Evolutionary conservation across 2,113 vertebrate genomes (phyloP).

Genomic region (Oryzias javanicus): DNA sequence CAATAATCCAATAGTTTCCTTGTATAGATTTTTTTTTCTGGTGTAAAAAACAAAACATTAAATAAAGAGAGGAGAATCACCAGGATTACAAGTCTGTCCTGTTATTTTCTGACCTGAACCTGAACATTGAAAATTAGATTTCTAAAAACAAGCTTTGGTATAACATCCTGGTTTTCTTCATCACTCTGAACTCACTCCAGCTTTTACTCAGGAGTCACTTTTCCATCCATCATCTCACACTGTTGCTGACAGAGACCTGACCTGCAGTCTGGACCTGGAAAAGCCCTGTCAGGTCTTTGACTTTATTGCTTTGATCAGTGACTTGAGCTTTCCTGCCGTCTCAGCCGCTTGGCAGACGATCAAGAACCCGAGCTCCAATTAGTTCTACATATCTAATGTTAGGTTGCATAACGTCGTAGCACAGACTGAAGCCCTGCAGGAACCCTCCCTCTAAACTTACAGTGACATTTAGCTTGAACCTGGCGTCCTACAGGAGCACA

Average conservation of each 20-base stretch:
- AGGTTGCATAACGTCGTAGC: fast-evolving
- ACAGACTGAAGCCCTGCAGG: not conserved
- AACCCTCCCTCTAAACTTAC: not conserved
- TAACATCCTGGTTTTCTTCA: not conserved
- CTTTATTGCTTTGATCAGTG: not conserved
- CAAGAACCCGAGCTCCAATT: not conserved
- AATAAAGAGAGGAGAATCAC: no score
- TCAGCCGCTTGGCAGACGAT: not conserved
- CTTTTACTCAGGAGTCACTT: not conserved
- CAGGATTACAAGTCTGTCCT: no score
- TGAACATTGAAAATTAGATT: not conserved
- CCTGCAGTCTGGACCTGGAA: not conserved
- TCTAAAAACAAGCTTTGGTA: not conserved
- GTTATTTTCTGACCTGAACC: no score
- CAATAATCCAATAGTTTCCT: no score
- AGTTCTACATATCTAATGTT: not conserved
- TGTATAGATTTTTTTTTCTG: no score
- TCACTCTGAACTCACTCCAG: not conserved
- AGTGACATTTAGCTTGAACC: slow-evolving; percentile 21
- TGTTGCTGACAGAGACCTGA: no score
- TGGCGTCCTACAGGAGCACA: slow-evolving; percentile 9
- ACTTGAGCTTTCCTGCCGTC: not conserved
- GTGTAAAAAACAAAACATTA: no score
- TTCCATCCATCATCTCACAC: not conserved
- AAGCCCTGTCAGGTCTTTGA: not conserved